Evolutionary conservation across 1,140 invertebrate species (phyloP).

Genomic region (Phenacoccus solenopsis): DNA sequence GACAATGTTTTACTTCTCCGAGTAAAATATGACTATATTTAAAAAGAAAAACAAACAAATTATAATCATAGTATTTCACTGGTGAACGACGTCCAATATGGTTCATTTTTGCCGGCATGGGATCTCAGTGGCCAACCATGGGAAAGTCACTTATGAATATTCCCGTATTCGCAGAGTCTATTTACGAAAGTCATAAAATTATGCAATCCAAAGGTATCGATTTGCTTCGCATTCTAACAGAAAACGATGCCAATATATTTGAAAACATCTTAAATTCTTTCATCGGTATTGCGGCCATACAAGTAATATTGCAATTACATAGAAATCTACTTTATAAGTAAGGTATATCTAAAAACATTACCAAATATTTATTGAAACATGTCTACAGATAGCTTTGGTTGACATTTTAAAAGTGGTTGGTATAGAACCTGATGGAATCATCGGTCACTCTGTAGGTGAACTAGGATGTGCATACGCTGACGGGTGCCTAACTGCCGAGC

Average conservation of each 20-base stretch:
- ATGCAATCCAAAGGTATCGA: slow-evolving; percentile 62
- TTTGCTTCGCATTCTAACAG: slow-evolving; percentile 64
- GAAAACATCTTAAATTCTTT: slow-evolving; percentile 78
- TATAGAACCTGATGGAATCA: slow-evolving; percentile 55
- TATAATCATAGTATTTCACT: slow-evolving; percentile 39
- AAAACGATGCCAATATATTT: slow-evolving; percentile 54
- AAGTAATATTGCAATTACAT: slow-evolving; percentile 38
- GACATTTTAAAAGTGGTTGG: slow-evolving; percentile 51
- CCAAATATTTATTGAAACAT: slow-evolving; percentile 22
- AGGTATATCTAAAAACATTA: neutral
- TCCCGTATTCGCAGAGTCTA: slow-evolving; percentile 55
- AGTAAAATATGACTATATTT: too few relatives aligned
- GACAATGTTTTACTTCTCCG: too few relatives aligned
- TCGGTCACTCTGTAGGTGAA: slow-evolving; percentile 75
- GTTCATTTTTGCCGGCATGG: slow-evolving; percentile 85
- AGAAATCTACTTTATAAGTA: slow-evolving; percentile 45
- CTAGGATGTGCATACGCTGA: slow-evolving; percentile 76
- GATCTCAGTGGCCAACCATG: slow-evolving; percentile 78
- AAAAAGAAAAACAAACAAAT: neutral
- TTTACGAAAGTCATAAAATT: slow-evolving; percentile 55
- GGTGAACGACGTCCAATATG: slow-evolving; percentile 58
- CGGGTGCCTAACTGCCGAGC: slow-evolving; percentile 61
- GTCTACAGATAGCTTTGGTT: slow-evolving; percentile 51
- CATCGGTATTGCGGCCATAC: slow-evolving; percentile 77
- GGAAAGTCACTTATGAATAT: slow-evolving; percentile 52